A percentile compares a stretch with the other conserved stretches of the same genome.
Conservation (phyloP, 2,113 vertebrate species). For the Cinclus cinclus region DNA sequence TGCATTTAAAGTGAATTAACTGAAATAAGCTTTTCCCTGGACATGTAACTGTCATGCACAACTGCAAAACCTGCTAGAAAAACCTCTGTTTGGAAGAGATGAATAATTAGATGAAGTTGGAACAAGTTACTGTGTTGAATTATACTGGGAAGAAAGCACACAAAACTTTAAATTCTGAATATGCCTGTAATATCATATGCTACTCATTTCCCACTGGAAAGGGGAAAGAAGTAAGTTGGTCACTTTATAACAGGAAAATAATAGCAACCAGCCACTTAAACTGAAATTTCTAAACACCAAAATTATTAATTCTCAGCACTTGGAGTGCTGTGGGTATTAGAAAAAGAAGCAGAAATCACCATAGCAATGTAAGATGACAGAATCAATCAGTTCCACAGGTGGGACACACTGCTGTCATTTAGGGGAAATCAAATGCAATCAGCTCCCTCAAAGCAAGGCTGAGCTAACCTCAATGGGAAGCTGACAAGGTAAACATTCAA, state of each 20-base stretch:
- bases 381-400: neutral
- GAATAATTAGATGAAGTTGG: neutral
- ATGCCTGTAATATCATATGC: fast-evolving
- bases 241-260: neutral
- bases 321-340: neutral
- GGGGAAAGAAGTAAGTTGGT: neutral
- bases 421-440: neutral
- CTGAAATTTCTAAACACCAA: neutral
- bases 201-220: neutral
- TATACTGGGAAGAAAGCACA: neutral
- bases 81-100: neutral
- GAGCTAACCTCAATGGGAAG: neutral
- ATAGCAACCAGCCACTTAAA: neutral
- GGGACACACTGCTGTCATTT: neutral
- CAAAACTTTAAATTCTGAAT: neutral
- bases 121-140: neutral
- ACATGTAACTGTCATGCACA: neutral
- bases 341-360: neutral
- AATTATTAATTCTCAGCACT: neutral
- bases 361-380: neutral
- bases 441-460: neutral
- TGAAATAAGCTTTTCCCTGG: neutral
- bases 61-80: neutral
- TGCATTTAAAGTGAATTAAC: neutral
- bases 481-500: neutral